A percentile compares a stretch with the other conserved stretches of the same genome.
Evolutionary conservation across 2,113 vertebrate species (phyloP).

Genomic region (Willisornis vidua): DNA sequence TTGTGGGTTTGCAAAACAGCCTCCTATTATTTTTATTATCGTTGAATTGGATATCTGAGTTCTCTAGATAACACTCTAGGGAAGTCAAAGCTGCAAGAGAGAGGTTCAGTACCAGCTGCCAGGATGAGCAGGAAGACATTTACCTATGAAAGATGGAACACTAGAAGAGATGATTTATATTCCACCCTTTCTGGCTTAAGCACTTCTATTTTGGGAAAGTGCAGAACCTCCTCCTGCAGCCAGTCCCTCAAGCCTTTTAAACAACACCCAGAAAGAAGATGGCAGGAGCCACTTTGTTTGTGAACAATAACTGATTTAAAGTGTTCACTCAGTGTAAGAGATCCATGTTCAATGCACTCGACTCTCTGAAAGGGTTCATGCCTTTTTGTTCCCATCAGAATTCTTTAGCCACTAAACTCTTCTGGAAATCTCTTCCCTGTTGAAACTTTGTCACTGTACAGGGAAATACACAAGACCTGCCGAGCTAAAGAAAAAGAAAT

Average conservation of each 20-base stretch:
- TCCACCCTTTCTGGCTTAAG: not conserved
- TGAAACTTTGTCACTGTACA: not conserved
- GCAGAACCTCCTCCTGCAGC: not conserved
- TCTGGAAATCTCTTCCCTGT: not conserved
- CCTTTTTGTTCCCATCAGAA: not conserved
- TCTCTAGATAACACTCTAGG: not conserved
- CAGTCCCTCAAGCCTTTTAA: not conserved
- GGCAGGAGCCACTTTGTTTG: not conserved
- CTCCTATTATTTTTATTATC: not conserved
- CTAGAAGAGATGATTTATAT: not conserved
- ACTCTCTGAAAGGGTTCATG: not conserved
- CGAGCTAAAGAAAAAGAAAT: not conserved
- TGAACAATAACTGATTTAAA: not conserved
- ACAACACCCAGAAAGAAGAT: not conserved
- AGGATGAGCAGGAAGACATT: not conserved
- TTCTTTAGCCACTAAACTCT: not conserved
- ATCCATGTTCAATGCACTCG: rapidly evolving
- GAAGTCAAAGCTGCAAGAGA: not conserved
- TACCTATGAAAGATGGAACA: not conserved
- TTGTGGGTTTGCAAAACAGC: not conserved
- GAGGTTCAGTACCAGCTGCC: not conserved
- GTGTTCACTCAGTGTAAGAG: not conserved
- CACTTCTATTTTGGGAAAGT: not conserved
- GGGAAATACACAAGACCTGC: not conserved
- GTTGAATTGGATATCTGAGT: not conserved